These are phyloP conservation scores for Conchocele bisecta DNA, from an alignment of 2,888 invertebrate species.

Conservation along the genomic window DNA sequence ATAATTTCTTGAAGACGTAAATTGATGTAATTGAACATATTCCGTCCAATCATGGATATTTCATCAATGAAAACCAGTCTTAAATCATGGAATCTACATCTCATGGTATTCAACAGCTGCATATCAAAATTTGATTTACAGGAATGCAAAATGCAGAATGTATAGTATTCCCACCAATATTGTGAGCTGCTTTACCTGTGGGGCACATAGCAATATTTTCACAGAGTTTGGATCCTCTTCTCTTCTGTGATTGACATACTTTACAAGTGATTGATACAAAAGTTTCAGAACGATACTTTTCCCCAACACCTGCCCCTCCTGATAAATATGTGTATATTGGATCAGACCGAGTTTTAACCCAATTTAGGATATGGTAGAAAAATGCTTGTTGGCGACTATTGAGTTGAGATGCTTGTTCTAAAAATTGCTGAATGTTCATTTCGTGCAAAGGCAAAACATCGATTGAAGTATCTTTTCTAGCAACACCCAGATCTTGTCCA, in stretches of 20 bases:
- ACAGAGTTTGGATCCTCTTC: constrained; percentile 37
- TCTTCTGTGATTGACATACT: constrained; percentile 22
- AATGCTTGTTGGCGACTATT: constrained; percentile 6
- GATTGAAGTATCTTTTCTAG: neutral
- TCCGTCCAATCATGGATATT: constrained; percentile 61
- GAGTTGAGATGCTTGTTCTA: neutral
- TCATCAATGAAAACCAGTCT: constrained; percentile 61
- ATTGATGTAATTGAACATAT: constrained; percentile 55
- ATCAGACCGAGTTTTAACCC: neutral
- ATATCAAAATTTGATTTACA: constrained; percentile 41
- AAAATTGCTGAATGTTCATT: constrained; percentile 5
- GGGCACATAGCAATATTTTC: constrained; percentile 53
- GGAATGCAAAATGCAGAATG: constrained; percentile 54
- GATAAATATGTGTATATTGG: constrained; percentile 44
- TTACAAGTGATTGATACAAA: constrained; percentile 33
- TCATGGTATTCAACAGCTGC: constrained; percentile 44
- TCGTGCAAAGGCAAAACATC: neutral
- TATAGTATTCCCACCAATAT: constrained; percentile 47
- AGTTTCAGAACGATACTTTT: constrained; percentile 42
- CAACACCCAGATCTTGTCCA: too few relatives aligned
- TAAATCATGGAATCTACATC: constrained; percentile 23
- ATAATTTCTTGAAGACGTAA: constrained; percentile 52
- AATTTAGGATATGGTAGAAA: neutral
- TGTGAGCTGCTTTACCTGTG: constrained; percentile 56
- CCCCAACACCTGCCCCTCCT: constrained; percentile 62